Base-by-base conservation (phyloP, 2,113 vertebrate species). In the Archilochus colubris region DNA sequence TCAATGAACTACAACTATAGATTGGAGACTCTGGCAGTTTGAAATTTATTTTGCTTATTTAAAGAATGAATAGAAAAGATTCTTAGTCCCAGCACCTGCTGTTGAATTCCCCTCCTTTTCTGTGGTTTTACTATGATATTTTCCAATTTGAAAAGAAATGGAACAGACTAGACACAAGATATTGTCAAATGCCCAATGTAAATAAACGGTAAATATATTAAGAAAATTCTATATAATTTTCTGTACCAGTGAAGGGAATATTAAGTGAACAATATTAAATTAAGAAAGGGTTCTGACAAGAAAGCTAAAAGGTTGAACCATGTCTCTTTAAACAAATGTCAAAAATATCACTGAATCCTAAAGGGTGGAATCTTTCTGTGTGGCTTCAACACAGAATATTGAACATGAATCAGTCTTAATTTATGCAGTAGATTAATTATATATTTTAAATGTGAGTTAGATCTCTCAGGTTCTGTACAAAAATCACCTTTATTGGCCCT, bases 401-500 rank as follows among this genome's bases (percentile, higher is more conserved):
- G 50, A 82, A 72, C 79, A 85, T 62, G 31, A 94, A 85, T 85
- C 28, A 80, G 10, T 59, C 12, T 74, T 93, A 66, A 95, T 88
- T 90, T 94, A 93, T 91, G 24, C 58, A 68, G 22, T 24, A 50
- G 40, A 61, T 86, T 81, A 91, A 83, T 95, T 86, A 59, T 12
- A 64, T 12, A 7, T 83, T 94, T 85, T 89, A 50, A 75, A 93
- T 75, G 18, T 88, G 64, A 95, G 94, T 94, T 79, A 81, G 66
- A 88, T 83, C 46, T 81, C 73, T 90, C 7, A 4, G 50, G 53
- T 91, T 90, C 80, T 86, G 61, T 21, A 68, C 1, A 75, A 88
- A 95, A 94, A 87, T 91, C 91, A 95, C 88, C 82, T 93, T 83
- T 90, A 75, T 23, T 81, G 66, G 80, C 57, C 57, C 22, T 58